Evolutionary conservation across 2,797 vertebrate species (phyloP).

Genomic region (Anguilla obscura): DNA sequence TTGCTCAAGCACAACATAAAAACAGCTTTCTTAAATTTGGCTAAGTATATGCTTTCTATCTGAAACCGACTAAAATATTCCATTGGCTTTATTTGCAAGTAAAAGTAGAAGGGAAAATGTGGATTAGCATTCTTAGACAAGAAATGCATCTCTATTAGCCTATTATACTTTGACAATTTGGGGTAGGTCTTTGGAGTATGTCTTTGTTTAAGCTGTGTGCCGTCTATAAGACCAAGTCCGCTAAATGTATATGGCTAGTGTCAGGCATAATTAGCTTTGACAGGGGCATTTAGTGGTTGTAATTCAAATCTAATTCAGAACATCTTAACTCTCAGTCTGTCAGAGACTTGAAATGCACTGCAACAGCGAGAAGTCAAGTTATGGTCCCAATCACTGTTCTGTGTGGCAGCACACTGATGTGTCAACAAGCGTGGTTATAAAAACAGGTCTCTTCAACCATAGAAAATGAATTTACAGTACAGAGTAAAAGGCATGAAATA

Average conservation of each 20-base stretch:
- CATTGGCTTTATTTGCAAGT: constrained; percentile 76
- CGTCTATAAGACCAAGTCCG: constrained; percentile 80
- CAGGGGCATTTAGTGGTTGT: constrained; percentile 99
- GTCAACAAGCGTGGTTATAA: constrained; percentile 88
- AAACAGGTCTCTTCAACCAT: constrained; percentile 84
- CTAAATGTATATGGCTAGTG: constrained; percentile 86
- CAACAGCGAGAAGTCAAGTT: constrained; percentile 75
- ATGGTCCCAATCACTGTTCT: constrained; percentile 80
- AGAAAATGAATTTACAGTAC: constrained; percentile 85
- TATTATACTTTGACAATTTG: constrained; percentile 89
- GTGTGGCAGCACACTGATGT: constrained; percentile 90
- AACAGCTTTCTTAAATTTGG: constrained; percentile 14
- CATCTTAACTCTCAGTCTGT: constrained; percentile 99
- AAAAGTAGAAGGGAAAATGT: constrained; percentile 56
- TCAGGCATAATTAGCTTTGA: constrained; percentile 96
- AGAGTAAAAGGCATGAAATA: constrained; percentile 61
- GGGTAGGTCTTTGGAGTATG: constrained; percentile 84
- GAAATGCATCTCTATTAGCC: constrained; percentile 85
- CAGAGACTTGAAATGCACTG: constrained; percentile 90
- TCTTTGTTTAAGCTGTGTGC: constrained; percentile 88
- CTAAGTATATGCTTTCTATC: constrained; percentile 39
- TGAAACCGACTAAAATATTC: constrained; percentile 68
- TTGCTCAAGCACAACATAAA: not conserved
- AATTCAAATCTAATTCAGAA: constrained; percentile 99
- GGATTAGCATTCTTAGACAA: constrained; percentile 81